Conservation (phyloP, 2,888 invertebrate species). For the Mylabris sibirica region DNA sequence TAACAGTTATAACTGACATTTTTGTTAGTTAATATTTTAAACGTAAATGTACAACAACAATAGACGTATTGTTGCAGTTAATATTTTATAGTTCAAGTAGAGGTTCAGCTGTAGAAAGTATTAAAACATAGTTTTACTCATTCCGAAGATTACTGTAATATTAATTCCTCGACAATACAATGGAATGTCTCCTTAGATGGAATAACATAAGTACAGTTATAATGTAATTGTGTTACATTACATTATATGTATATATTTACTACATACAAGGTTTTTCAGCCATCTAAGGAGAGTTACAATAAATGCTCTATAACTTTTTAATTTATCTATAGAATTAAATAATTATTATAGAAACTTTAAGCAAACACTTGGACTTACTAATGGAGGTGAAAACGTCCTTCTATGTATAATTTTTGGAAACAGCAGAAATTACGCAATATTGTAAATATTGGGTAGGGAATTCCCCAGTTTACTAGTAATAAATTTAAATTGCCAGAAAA, state of each 20-base stretch:
- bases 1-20: background rate
- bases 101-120: background rate
- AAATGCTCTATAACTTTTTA: too few relatives aligned
- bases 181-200: background rate
- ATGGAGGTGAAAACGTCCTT: too few relatives aligned
- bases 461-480: too few relatives aligned
- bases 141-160: background rate
- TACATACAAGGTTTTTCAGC: too few relatives aligned
- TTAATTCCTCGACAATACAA: constrained; percentile 4
- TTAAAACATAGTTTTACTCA: constrained; percentile 4
- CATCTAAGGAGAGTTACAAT: too few relatives aligned
- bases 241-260: background rate
- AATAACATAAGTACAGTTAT: background rate
- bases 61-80: background rate
- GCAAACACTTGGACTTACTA: too few relatives aligned
- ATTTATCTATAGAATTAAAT: too few relatives aligned
- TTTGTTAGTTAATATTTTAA: background rate
- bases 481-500: too few relatives aligned
- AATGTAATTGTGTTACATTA: background rate
- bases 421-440: too few relatives aligned
- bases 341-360: too few relatives aligned
- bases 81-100: background rate
- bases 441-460: too few relatives aligned
- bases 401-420: too few relatives aligned
- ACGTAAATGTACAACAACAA: background rate